Base-by-base conservation (phyloP, 53 echinoderm and acorn worm genomes). In the Paracentrotus lividus region DNA sequence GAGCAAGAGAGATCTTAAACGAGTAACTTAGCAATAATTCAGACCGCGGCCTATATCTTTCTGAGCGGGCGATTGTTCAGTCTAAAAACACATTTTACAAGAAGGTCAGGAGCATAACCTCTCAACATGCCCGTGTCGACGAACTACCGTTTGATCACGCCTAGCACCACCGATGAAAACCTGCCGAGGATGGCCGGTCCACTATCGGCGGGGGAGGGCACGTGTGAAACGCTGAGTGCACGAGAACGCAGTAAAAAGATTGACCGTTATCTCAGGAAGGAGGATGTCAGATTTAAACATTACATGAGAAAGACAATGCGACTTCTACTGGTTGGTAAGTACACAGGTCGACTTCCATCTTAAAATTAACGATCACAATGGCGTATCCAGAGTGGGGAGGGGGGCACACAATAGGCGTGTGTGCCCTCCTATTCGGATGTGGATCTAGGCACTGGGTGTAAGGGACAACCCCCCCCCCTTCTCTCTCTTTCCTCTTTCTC, bases 231-330 rank as follows among this genome's bases (percentile, higher is more conserved):
- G 16, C 32, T 95, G 36, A 87, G 90, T 21, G 58, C 93, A 1
- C 76, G 84, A 55, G 92, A 97, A 87, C 94, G 96, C 42, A 97
- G 96, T 53, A 88, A 94, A 61, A 95, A 97, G 68, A 97, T 97
- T 52, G 97, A 97, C 66, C 69, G 77, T 16, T 96, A 96, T 64
- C 95, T 97, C 8, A 95, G 90, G 51, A 95, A 90, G 20, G 97
- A 97, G 61, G 90, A 90, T 12, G 88, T 93, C 23, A 75, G 67
- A 58, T 97, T 92, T 86, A 96, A 97, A 51, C 87, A 96, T 49
- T 96, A 96, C 51, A 94, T 96, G 60, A 91, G 95, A 88, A 97
- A 96, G 26, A 97, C 97, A 0, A 97, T 97, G 95, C 95, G 95
- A 75, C 94, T 97, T 1, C 92, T 97, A 1, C 86, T 97, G 6